Conservation (phyloP, 2,888 invertebrate genomes). For the Seira ritae region DNA sequence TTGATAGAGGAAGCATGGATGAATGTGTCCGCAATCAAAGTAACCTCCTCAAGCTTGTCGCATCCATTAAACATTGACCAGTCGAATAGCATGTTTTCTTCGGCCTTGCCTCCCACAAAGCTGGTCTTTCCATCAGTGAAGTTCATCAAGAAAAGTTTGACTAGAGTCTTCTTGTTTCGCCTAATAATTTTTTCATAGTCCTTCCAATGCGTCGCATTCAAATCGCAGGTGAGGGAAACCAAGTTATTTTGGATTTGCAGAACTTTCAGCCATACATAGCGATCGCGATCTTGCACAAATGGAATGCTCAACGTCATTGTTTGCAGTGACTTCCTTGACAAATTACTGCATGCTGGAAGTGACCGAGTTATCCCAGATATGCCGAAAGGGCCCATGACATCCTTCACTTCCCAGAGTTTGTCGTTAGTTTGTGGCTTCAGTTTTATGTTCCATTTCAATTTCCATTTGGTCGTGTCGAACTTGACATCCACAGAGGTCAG, state of each 20-base stretch:
- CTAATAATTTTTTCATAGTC: constrained; percentile 52
- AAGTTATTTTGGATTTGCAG: constrained; percentile 44
- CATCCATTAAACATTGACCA: constrained; percentile 56
- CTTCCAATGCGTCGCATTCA: constrained; percentile 57
- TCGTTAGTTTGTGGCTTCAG: constrained; percentile 39
- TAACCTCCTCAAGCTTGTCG: constrained; percentile 32
- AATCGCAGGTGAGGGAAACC: constrained; percentile 50
- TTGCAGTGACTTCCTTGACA: constrained; percentile 35
- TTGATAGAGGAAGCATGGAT: constrained; percentile 2
- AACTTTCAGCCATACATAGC: constrained; percentile 49
- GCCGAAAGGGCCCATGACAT: constrained; percentile 44
- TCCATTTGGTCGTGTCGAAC: constrained; percentile 55
- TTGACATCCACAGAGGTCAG: constrained; percentile 49
- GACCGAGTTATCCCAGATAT: constrained; percentile 31
- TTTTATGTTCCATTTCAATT: constrained; percentile 56
- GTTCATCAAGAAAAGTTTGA: constrained; percentile 49
- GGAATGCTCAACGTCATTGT: constrained; percentile 50
- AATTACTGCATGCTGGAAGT: constrained; percentile 8
- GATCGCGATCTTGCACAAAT: constrained; percentile 51
- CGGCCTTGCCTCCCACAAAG: not conserved
- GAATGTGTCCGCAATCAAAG: constrained; percentile 53
- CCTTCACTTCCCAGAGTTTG: constrained; percentile 39
- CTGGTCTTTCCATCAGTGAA: not conserved
- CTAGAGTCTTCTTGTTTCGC: constrained; percentile 29
- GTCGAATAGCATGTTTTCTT: constrained; percentile 42